Evolutionary conservation across 2,797 vertebrate genomes (phyloP), one percentile per base, ranked within the genome.

Genomic region (Notolabrus celidotus): DNA sequence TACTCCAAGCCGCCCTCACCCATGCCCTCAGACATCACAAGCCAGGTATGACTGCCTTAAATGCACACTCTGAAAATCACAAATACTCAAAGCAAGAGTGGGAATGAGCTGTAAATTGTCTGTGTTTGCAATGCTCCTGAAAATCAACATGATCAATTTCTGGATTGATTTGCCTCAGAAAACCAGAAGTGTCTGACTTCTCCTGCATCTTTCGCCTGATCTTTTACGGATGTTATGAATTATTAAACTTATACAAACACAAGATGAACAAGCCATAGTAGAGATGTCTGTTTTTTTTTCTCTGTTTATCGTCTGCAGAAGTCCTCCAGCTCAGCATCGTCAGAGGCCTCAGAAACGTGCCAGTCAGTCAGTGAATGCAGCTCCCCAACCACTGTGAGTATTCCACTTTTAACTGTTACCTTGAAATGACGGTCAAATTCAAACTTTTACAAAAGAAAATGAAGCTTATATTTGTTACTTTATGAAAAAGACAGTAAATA

Each of bases 321-420:
- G 88, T 99, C 97, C 36, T 98, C 97, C 84, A 99, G 98, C 89
- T 99, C 98, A 0, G 97, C 98, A 0, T 99, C 97, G 14, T 99
- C 98, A 0, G 98, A 99, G 91, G 97, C 97, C 41, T 99, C 98
- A 0, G 97, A 99, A 86, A 98, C 98, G 23, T 98, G 98, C 89
- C 98, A 98, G 94, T 99, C 97, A 0, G 96, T 99, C 86, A 99
- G 97, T 90, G 97, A 98, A 92, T 99, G 98, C 96, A 97, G 96
- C 94, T 99, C 97, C 57, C 97, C 98, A 6, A 99, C 98, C 68
- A 95, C 97, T 83, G 97, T 98, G 81, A 96, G 96, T 96, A 67
- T 51, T 43, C 4, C 7, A 31, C 29, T 31, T 29, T 1, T 1
- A 31, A 31, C 29, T 4, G 1, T 7, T 6, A 31, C 29, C 29